A percentile compares a stretch with the other conserved stretches of the same genome.
Conservation (phyloP, 2,888 invertebrate species). For the Geotrupes spiniger region DNA sequence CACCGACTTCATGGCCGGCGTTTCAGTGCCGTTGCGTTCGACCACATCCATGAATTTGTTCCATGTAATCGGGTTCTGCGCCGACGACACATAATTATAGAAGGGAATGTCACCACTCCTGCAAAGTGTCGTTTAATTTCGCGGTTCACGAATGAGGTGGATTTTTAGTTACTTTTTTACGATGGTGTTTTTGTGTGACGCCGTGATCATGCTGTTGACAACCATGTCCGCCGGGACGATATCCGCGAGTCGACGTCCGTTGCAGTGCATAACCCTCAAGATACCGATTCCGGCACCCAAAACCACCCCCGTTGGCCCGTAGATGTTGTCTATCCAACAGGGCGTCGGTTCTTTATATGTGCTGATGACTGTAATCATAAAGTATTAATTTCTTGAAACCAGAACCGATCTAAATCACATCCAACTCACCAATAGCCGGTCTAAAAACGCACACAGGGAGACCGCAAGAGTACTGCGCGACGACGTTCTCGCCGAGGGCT, state of each 20-base stretch:
- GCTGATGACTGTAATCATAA: constrained; percentile 41
- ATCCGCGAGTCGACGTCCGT: constrained; percentile 56
- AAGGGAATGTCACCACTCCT: constrained; percentile 52
- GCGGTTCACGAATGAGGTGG: background rate
- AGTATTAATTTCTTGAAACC: too few species aligned
- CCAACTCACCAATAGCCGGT: constrained; percentile 58
- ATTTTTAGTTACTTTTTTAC: constrained; percentile 15
- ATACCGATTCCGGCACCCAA: constrained; percentile 58
- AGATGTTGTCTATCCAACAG: constrained; percentile 68
- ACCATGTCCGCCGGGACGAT: constrained; percentile 74
- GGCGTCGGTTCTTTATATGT: constrained; percentile 46
- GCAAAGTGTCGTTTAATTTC: too few species aligned
- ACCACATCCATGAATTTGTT: constrained; percentile 58
- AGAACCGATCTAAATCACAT: background rate
- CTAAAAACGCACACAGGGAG: constrained; percentile 66
- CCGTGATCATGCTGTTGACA: constrained; percentile 75
- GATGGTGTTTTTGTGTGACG: constrained; percentile 62
- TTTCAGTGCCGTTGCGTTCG: constrained; percentile 52
- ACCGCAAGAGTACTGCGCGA: constrained; percentile 53
- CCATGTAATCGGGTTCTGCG: constrained; percentile 80
- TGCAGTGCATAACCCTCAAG: constrained; percentile 58
- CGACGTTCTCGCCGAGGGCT: constrained; percentile 63
- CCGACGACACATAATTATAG: constrained; percentile 84
- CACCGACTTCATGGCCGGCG: constrained; percentile 55
- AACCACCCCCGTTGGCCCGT: constrained; percentile 61